Evolutionary conservation across 2,888 invertebrate genomes (phyloP), one percentile per base, ranked within the genome.

Genomic region (Phania funesta): DNA sequence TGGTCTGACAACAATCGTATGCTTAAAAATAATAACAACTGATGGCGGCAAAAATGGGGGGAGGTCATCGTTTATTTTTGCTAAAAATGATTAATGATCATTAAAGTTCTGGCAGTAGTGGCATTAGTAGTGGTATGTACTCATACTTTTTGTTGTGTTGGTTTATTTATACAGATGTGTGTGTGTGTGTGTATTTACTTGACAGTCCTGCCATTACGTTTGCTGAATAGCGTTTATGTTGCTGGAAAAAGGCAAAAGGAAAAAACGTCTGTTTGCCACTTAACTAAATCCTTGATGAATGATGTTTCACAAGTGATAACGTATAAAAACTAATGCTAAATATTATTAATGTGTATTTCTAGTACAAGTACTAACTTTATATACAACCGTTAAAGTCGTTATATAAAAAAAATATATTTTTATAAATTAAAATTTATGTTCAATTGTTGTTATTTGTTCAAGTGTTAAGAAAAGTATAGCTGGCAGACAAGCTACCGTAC

Each of bases 221-320:
- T 48, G 46, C 11, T 24, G 48, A 71, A 78, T 52, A 71, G 65
- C 60, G 70, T 76, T 71, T 65, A 54, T 76, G 65, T 60, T 76
- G 70, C 68, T 9, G 22, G 26, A 22, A 62, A 26, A 20, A 52
- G 9, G 41, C 38, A 62, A 29, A 38, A 24, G 16, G 62, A 56
- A 62, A 71, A 67, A 54, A 48, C 67, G 78, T 78, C 35, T 70
- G 56, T 70, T 75, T 75, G 82, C 82, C 83, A 81, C 84, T 83
- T 84, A 83, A 83, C 80, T 84, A 82, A 84, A 84, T 84, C 84
- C 84, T 78, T 80, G 83, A 84, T 84, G 84, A 84, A 83, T 84
- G 84, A 84, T 84, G 82, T 75, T 74, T 74, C 78, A 78, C 82
- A 70, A 82, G 82, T 78, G 78, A 78, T 78, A 82, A 78, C 78